phyloP scores from a whole-genome alignment of 2,113 vertebrate species.

The Neolamprologus falcicula region DNA sequence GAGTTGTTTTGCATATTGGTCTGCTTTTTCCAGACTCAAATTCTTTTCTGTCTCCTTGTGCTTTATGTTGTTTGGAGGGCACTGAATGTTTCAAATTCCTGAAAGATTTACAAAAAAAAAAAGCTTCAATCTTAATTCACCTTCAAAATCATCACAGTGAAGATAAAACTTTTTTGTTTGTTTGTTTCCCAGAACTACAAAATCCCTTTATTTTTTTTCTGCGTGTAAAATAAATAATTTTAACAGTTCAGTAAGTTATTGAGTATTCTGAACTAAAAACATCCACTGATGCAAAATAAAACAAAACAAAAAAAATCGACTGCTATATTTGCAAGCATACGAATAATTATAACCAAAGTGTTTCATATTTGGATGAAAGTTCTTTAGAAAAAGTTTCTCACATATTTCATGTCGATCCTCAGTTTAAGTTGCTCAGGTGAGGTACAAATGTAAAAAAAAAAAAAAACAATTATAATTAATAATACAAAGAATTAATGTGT shows the following conservation, averaged over 20 bases:
- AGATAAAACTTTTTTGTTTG: not conserved
- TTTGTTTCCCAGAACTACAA: not conserved
- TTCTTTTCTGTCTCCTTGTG: not conserved
- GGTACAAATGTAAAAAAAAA: not conserved
- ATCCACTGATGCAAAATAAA: not conserved
- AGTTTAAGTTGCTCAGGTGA: not conserved
- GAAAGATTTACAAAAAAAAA: not conserved
- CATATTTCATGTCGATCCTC: not conserved
- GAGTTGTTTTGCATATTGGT: slow-evolving; percentile 3
- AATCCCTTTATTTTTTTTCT: not conserved
- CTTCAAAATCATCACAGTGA: not conserved
- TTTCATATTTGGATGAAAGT: not conserved
- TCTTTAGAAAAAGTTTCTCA: not conserved
- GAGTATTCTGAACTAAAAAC: not conserved
- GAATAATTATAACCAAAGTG: not conserved
- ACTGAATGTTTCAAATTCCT: not conserved
- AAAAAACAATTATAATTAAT: not conserved
- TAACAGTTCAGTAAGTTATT: not conserved
- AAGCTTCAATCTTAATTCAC: not conserved
- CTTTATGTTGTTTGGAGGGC: not conserved
- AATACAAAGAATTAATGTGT: accelerated
- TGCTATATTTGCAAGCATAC: not conserved
- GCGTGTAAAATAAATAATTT: accelerated
- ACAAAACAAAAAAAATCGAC: not conserved
- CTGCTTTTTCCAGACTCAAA: not conserved